Conservation (phyloP, 2,888 invertebrate genomes). For the Sinohyriopsis cumingii region DNA sequence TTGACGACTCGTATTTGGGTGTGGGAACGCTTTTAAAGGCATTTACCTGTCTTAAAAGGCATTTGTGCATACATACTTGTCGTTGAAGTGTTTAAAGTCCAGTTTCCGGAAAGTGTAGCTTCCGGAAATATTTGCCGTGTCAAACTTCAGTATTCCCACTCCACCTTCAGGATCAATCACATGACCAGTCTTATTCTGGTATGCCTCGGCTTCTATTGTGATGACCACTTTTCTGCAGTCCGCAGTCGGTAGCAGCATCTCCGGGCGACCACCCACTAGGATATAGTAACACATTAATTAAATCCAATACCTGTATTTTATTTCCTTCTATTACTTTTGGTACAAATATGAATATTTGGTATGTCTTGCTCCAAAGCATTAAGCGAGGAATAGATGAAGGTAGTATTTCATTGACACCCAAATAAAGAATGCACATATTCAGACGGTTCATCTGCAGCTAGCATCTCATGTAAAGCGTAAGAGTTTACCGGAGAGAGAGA, state of each 20-base stretch:
- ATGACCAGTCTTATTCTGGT: constrained; percentile 9
- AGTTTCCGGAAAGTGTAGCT: constrained; percentile 14
- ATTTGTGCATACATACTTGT: constrained; percentile 19
- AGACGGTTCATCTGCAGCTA: no score
- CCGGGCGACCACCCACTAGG: constrained; percentile 51
- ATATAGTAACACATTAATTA: background rate
- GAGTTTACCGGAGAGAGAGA: no score
- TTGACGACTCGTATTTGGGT: no score
- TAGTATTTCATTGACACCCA: no score
- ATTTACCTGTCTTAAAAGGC: no score
- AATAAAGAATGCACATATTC: no score
- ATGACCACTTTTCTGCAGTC: constrained; percentile 46
- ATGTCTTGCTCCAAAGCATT: no score
- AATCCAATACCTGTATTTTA: background rate
- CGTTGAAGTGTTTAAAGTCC: constrained; percentile 39
- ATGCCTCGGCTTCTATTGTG: constrained; percentile 54
- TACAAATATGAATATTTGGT: no score
- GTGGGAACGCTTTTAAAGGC: no score
- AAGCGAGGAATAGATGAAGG: no score
- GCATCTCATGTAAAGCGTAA: no score
- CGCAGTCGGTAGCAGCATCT: constrained; percentile 45
- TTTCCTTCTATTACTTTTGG: background rate
- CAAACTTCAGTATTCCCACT: constrained; percentile 42
- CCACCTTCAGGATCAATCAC: constrained; percentile 50
- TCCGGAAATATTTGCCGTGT: constrained; percentile 14